Evolutionary conservation across 2,113 vertebrate species (phyloP), one percentile per base, ranked within the genome.

Genomic region (Phyllopteryx taeniolatus): DNA sequence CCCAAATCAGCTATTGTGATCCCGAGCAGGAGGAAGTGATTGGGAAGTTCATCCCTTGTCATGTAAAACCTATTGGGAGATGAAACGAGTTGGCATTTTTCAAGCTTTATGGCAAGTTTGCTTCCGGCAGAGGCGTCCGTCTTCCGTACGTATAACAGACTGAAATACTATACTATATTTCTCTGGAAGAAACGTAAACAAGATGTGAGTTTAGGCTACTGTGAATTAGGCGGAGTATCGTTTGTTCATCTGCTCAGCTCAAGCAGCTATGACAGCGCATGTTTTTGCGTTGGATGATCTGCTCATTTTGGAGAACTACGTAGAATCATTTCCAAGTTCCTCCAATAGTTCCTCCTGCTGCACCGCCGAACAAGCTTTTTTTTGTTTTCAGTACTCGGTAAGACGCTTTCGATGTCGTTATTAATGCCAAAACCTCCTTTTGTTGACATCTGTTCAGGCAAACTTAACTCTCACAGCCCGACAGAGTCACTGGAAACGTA

Each of bases 401-500:
- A 0, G 27, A 39, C 33, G 73, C 8, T 53, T 5, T 47, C 13
- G 4, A 13, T 13, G 6, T 42, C 8, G n/a, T n/a, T 67, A 49
- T 27, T 27, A 5, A 9, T 11, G 0, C 8, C 22, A 35, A 73
- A 62, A 6, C n/a, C 51, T 0, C 62, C 42, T 6, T 44, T 42
- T 43, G 62, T 44, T 44, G 39, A 64, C 62, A 64, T 75, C 69
- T 70, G 65, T 57, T 67, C 20, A 54, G 35, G 54, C 35, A 61
- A 76, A 77, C 43, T 0, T 33, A 54, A 66, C 62, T 59, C 67
- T 44, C 62, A 78, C 12, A 42, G 67, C 67, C 39, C 79, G 27
- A 17, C 39, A 59, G 39, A 67, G 4, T 74, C 78, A 82, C 67
- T 44, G 15, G 72, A 81, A 84, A 79, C 78, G 78, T 67, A 74